A percentile compares a stretch with the other conserved stretches of the same genome.
Conservation (phyloP, 2,113 vertebrate genomes). For the Poecilia latipinna region DNA sequence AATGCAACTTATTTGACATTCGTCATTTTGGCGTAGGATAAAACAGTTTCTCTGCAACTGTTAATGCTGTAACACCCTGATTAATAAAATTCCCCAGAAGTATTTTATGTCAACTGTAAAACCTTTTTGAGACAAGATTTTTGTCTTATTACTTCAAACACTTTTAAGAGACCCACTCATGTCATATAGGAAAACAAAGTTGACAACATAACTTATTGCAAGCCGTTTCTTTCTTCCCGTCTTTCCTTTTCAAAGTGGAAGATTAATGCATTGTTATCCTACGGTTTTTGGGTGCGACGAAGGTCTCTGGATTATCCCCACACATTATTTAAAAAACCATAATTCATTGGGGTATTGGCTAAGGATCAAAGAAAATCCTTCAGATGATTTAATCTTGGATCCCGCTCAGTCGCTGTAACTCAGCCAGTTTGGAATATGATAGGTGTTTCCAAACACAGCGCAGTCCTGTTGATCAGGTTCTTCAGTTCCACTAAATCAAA, state of each 20-base stretch:
- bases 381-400: constrained; percentile 25
- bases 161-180: background rate
- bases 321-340: background rate
- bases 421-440: constrained; percentile 25
- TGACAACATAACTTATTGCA: background rate
- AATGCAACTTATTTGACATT: no score
- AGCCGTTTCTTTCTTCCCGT: background rate
- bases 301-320: background rate
- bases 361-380: background rate
- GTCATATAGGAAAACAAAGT: background rate
- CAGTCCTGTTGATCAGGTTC: constrained; percentile 4
- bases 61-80: no score
- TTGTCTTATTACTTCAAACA: no score
- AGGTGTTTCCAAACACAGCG: constrained; percentile 1
- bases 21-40: no score
- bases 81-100: no score
- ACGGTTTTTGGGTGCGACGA: background rate
- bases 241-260: background rate
- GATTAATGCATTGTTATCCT: background rate
- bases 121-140: no score
- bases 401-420: constrained; percentile 16
- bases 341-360: constrained; percentile 10
- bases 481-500: background rate
- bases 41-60: no score
- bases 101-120: background rate